Conservation (phyloP, 2,797 vertebrate genomes). For the Ibycter americanus region DNA sequence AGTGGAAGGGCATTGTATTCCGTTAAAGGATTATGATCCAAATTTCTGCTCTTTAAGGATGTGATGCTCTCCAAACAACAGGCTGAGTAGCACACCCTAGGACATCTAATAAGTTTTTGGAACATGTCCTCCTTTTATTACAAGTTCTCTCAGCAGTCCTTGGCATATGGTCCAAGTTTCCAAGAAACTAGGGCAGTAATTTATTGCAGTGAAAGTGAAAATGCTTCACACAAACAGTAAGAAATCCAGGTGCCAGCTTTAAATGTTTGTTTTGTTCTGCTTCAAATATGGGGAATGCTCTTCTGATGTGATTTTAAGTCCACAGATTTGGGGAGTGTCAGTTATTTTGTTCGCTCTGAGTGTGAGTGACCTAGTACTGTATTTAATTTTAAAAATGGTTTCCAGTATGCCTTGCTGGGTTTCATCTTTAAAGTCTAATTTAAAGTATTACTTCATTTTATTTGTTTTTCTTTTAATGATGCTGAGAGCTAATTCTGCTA, state of each 20-base stretch:
- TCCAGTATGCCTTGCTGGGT: background rate
- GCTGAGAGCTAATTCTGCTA: background rate
- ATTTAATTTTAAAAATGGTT: background rate
- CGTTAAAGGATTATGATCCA: background rate
- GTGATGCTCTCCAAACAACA: background rate
- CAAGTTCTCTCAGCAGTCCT: background rate
- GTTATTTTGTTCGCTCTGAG: background rate
- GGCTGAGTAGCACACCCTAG: background rate
- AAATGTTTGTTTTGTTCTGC: background rate
- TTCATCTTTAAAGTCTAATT: background rate
- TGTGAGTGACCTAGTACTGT: background rate
- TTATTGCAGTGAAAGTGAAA: background rate
- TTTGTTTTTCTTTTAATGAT: background rate
- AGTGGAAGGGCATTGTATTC: background rate
- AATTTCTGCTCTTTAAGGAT: background rate
- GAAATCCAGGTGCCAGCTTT: background rate
- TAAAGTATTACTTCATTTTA: background rate
- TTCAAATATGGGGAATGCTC: background rate
- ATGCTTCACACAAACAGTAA: background rate
- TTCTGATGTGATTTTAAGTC: background rate
- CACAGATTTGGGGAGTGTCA: background rate
- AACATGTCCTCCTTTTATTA: background rate
- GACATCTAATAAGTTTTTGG: conserved; percentile 27
- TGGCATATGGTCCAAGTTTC: background rate
- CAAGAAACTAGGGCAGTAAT: background rate